Base-by-base conservation (phyloP, 2,888 invertebrate genomes). In the Hylaea fasciaria region DNA sequence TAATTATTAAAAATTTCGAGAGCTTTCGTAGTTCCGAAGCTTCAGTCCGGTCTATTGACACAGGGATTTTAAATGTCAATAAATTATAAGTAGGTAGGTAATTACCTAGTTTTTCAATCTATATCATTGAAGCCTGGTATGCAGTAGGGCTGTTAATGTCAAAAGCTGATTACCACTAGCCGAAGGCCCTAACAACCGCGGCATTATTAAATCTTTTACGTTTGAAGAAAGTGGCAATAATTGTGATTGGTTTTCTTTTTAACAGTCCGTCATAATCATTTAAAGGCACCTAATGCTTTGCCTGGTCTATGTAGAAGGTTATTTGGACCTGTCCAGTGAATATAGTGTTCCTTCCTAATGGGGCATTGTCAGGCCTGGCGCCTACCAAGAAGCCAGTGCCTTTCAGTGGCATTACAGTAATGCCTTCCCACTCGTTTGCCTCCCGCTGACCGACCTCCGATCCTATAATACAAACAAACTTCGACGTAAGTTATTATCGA, bases 351-450 rank as follows among this genome's bases (percentile, higher is more conserved):
- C n/a, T 69, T 64, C 74, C 62, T 80, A 83, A 83, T 82, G 77
- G 81, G 63, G 76, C 71, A 82, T 83, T 82, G 82, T 82, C 76
- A 72, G 62, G 72, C 69, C 67, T 74, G 81, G 79, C 80, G 80
- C 77, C 77, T 55, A 54, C 60, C 52, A 61, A 71, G 52, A 51
- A 60, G 51, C 68, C 65, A 69, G 69, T 65, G 70, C 74, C 74
- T 76, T 75, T 77, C 72, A 73, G 76, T 73, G 62, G 70, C 73
- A 77, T 79, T 80, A 77, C 77, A 67, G 76, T 80, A 78, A 78
- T 80, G 71, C 69, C 74, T 72, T 70, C 78, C 78, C 74, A 79
- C 80, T 71, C 71, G 65, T 60, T 64, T 65, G 69, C 73, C 68
- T 73, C 73, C 73, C 71, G 73, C 69, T 70, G 75, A 59, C 69